Evolutionary conservation across 2,888 invertebrate genomes (phyloP).

Genomic region (Apamea anceps): DNA sequence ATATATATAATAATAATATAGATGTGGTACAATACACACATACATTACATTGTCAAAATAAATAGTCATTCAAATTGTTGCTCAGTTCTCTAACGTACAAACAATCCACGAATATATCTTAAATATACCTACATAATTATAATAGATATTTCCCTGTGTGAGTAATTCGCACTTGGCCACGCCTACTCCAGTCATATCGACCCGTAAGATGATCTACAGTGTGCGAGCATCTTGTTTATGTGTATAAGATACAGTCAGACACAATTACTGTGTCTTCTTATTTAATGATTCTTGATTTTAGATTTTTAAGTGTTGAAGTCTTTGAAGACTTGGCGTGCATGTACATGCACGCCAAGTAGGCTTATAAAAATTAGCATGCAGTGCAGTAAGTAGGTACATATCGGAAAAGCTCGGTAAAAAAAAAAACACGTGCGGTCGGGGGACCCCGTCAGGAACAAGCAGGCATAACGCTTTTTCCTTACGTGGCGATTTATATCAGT

Average conservation of each 20-base stretch:
- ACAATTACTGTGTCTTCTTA: background rate
- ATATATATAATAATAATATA: too few relatives aligned
- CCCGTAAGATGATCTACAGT: constrained; percentile 18
- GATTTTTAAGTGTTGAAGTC: background rate
- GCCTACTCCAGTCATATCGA: constrained; percentile 29
- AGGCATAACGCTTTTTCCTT: background rate
- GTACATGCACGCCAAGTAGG: too few relatives aligned
- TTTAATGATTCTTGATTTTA: background rate
- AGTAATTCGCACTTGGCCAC: constrained; percentile 28
- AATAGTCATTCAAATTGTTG: background rate
- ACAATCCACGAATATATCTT: background rate
- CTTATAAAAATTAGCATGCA: background rate
- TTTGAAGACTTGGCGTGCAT: background rate
- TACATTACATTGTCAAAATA: background rate
- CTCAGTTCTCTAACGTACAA: background rate
- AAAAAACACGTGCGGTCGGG: background rate
- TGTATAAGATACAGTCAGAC: constrained; percentile 3
- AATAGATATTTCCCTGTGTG: constrained; percentile 8
- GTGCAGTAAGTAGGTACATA: background rate
- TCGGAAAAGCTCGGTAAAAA: background rate
- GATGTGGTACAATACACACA: too few relatives aligned
- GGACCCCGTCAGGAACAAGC: background rate
- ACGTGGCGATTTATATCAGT: background rate
- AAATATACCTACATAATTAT: constrained; percentile 1
- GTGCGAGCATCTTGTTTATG: constrained; percentile 38